Evolutionary conservation across 2,797 vertebrate species (phyloP).

Genomic region (Halcyon leucocephala): DNA sequence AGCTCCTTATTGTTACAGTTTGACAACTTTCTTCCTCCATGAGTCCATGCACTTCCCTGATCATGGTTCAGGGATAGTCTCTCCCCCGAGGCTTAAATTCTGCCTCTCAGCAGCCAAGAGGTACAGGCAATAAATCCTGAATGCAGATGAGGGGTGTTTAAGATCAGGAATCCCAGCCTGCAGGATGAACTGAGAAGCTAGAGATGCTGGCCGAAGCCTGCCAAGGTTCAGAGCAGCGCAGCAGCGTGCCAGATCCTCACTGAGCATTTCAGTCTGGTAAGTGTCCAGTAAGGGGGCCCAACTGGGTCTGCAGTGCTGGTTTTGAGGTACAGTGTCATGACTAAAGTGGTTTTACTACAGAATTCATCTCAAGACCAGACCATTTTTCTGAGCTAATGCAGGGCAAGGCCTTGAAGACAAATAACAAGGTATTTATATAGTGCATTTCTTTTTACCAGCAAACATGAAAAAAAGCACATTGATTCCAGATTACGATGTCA

Average conservation of each 20-base stretch:
- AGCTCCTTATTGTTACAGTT: neutral
- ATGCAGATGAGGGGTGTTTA: neutral
- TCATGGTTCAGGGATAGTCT: neutral
- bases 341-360: neutral
- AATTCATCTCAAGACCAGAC: neutral
- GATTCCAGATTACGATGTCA: conserved; percentile 37
- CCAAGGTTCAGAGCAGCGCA: neutral
- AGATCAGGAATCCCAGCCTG: neutral
- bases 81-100: neutral
- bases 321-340: neutral
- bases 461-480: neutral
- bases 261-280: neutral
- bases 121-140: neutral
- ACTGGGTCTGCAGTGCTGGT: neutral
- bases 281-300: neutral
- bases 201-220: neutral
- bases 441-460: conserved; percentile 30
- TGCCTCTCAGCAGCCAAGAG: neutral
- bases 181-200: neutral
- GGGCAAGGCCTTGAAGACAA: neutral
- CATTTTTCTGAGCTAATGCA: neutral
- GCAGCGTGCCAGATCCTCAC: neutral
- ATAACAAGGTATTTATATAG: neutral
- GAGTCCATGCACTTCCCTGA: neutral
- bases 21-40: neutral